phyloP scores from a whole-genome alignment of 37 sponge, comb jelly and placozoan species.

The Trichoplax adhaerens region DNA sequence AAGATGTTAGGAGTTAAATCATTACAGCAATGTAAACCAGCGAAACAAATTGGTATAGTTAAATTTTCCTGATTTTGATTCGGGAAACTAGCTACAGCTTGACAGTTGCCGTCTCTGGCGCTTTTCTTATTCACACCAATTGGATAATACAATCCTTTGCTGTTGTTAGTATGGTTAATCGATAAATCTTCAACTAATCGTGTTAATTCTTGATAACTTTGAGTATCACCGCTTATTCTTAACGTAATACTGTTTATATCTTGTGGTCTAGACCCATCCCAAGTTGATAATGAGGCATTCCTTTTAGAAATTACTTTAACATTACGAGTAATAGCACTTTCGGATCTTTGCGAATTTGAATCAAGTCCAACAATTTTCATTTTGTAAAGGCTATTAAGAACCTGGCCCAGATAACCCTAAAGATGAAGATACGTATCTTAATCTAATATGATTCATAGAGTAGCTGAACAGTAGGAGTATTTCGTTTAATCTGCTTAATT shows the following conservation, averaged over 20 bases:
- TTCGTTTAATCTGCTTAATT: too few species aligned
- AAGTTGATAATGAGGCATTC: not conserved
- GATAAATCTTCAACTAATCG: too few species aligned
- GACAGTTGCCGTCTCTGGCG: slow-evolving; percentile 10
- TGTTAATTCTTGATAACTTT: too few species aligned
- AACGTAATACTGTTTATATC: too few species aligned
- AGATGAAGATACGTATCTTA: not conserved
- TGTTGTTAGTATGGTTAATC: too few species aligned
- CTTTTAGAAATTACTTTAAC: not conserved
- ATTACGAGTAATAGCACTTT: not conserved
- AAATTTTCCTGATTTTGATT: not conserved
- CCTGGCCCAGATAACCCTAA: slow-evolving; percentile 58
- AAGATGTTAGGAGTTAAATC: slow-evolving; percentile 29
- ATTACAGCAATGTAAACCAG: slow-evolving; percentile 70
- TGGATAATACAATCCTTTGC: too few species aligned
- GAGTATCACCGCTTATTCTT: not conserved
- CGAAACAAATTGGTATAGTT: slow-evolving; percentile 26
- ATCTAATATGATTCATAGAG: too few species aligned
- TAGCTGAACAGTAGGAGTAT: too few species aligned
- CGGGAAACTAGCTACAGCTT: not conserved
- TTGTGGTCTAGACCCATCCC: not conserved
- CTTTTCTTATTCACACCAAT: not conserved
- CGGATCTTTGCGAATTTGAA: slow-evolving; percentile 18
- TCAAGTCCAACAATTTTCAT: slow-evolving; percentile 46
- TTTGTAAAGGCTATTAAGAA: slow-evolving; percentile 29